These are phyloP conservation scores for Drosophila nigricruria DNA, from an alignment of 2,888 invertebrate species.

Conservation along the genomic window DNA sequence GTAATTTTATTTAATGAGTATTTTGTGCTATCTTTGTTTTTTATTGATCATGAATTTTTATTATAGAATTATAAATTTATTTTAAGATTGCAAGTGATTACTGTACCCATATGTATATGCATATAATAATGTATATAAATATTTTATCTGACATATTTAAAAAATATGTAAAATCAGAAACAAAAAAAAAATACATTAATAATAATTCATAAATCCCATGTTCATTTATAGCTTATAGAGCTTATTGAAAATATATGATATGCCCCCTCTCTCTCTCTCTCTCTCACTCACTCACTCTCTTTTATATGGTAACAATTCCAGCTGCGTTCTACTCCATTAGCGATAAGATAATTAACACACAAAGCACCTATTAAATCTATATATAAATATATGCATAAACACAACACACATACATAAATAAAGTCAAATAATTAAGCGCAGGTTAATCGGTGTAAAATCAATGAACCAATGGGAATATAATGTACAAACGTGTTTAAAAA, in stretches of 20 bases:
- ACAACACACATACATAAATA: slow-evolving; percentile 31
- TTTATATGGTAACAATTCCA: slow-evolving; percentile 19
- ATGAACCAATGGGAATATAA: slow-evolving; percentile 64
- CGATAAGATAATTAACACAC: slow-evolving; percentile 77
- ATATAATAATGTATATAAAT: neutral
- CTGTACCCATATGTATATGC: too few species aligned
- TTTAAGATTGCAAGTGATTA: too few species aligned
- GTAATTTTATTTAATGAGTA: too few species aligned
- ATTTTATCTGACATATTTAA: neutral
- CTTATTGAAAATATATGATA: slow-evolving; percentile 6
- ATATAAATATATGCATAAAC: slow-evolving; percentile 40
- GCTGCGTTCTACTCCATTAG: slow-evolving; percentile 65
- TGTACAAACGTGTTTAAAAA: slow-evolving; percentile 56
- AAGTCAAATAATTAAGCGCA: slow-evolving; percentile 69
- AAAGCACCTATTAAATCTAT: slow-evolving; percentile 70
- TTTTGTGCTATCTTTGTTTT: too few species aligned
- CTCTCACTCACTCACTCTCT: neutral
- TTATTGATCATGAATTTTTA: too few species aligned
- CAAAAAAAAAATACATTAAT: neutral
- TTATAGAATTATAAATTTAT: too few species aligned
- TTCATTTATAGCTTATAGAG: slow-evolving; percentile 31
- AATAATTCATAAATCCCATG: slow-evolving; percentile 24
- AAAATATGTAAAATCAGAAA: neutral
- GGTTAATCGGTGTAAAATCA: slow-evolving; percentile 75
- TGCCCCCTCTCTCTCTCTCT: neutral